Evolutionary conservation across 2,888 invertebrate genomes (phyloP), one percentile per base, ranked within the genome.

Genomic region (Eustalomyia histrio): DNA sequence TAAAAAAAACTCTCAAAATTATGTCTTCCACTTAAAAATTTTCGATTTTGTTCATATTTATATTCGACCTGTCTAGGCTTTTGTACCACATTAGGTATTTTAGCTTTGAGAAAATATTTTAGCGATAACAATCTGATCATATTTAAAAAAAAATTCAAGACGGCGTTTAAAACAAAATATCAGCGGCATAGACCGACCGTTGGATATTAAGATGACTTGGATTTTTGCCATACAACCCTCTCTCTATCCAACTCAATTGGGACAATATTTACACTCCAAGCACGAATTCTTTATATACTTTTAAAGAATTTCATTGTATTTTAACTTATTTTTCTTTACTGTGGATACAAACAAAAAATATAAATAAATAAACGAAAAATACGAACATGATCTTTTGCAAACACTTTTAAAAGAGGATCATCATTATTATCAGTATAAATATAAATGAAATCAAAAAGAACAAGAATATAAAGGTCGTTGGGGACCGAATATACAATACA

Each of bases 211-310:
- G 33, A 16, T 3, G 63, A 47, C 50, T 64, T 6, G 4, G 33
- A n/a, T 16, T 24, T 4, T 3, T n/a, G 55, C 58, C n/a, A n/a
- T 16, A 9, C 17, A 58, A 16, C 50, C 21, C 58, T 10, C 35
- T 53, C 57, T 57, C 60, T 29, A 60, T 76, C 81, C 76, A 82
- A 84, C 60, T 83, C 81, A 83, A 85, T 83, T 87, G 86, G 87
- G 85, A 86, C 86, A 88, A 83, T 84, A 85, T 87, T 87, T 87
- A 85, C 88, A 88, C 87, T 86, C 88, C 84, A 86, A 84, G 87
- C 89, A 88, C 89, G 86, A 89, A 85, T 83, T 84, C 83, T 85
- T 80, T 84, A 81, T 83, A 65, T 76, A 76, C 65, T 76, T 71
- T 72, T 73, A 21, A 33, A 64, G 53, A 43, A 29, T 33, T 17